Evolutionary conservation across 30 jellyfish, hydroid and myxozoan genomes (phyloP).

Genomic region (Cassiopea andromeda): DNA sequence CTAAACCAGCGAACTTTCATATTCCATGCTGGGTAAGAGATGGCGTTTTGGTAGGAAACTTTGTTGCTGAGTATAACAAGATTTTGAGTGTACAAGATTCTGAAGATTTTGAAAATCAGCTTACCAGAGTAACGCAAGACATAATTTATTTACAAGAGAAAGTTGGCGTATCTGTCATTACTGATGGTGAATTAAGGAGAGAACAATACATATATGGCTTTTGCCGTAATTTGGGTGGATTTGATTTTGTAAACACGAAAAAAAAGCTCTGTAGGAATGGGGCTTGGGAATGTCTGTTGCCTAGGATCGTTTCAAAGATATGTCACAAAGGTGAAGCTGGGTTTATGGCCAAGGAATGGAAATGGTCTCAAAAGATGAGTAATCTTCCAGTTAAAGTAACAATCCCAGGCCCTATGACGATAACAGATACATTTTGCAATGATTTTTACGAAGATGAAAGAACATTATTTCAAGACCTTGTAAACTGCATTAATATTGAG

Average conservation of each 20-base stretch:
- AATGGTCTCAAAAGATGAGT: slow-evolving; percentile 55
- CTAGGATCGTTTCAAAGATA: slow-evolving; percentile 52
- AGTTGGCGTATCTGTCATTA: slow-evolving; percentile 54
- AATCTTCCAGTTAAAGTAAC: slow-evolving; percentile 71
- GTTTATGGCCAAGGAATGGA: slow-evolving; percentile 71
- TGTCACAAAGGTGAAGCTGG: slow-evolving; percentile 51
- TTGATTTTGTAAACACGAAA: slow-evolving; percentile 62
- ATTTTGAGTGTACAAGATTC: slow-evolving; percentile 18
- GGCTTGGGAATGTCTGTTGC: slow-evolving; percentile 78
- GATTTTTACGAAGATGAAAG: slow-evolving; percentile 68
- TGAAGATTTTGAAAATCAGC: slow-evolving; percentile 48
- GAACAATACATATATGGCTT: slow-evolving; percentile 66
- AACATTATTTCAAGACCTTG: slow-evolving; percentile 52
- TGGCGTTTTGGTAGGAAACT: slow-evolving; percentile 63
- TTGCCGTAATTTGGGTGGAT: slow-evolving; percentile 72
- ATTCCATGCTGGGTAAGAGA: slow-evolving; percentile 79
- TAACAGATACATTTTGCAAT: slow-evolving; percentile 64
- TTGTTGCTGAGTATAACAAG: slow-evolving; percentile 59
- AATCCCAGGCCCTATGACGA: slow-evolving; percentile 86
- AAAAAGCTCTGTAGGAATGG: slow-evolving; percentile 68
- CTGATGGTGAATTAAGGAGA: slow-evolving; percentile 84
- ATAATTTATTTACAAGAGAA: slow-evolving; percentile 50
- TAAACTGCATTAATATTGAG: slow-evolving; percentile 59
- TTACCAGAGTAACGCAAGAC: slow-evolving; percentile 71
- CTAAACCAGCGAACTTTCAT: slow-evolving; percentile 71